Percentiles rank a stretch among this genome's conserved stretches.
These are phyloP conservation scores for Coryphaenoides rupestris DNA, from an alignment of 2,113 vertebrate species.

Conservation along the genomic window DNA sequence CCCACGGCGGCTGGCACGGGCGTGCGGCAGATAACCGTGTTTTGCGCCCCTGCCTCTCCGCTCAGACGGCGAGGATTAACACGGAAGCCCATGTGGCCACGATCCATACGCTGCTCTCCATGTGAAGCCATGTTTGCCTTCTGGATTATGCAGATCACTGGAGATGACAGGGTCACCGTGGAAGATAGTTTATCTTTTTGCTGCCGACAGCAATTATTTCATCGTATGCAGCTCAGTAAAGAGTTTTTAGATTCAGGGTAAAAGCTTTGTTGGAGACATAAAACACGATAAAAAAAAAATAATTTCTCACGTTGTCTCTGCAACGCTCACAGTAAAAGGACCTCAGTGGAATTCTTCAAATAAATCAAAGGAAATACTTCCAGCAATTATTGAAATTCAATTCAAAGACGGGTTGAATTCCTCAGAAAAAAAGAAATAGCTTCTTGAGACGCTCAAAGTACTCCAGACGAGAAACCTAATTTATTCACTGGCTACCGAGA, in stretches of 20 bases:
- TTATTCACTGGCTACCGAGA: constrained; percentile 14
- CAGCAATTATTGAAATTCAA: background rate
- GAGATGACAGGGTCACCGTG: constrained; percentile 46
- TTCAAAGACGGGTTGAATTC: too few relatives aligned
- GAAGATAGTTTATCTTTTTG: constrained; percentile 28
- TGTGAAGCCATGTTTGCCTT: constrained; percentile 54
- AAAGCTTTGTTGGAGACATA: constrained; percentile 33
- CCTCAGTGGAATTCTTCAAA: constrained; percentile 4
- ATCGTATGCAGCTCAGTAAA: too few relatives aligned
- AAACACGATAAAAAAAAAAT: background rate
- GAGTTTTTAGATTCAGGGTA: constrained; percentile 38
- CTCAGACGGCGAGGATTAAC: constrained; percentile 28
- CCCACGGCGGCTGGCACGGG: constrained; percentile 26
- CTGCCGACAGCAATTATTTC: too few relatives aligned
- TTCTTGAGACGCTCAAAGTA: background rate
- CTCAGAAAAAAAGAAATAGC: too few relatives aligned
- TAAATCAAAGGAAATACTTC: constrained; percentile 15
- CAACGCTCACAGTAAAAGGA: background rate
- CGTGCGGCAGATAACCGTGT: constrained; percentile 60
- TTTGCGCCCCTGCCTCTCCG: constrained; percentile 48
- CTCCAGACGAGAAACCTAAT: constrained; percentile 14
- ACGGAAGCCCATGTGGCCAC: constrained; percentile 31
- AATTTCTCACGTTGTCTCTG: background rate
- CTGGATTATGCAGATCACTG: constrained; percentile 59
- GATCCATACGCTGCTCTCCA: constrained; percentile 15